Base-by-base conservation (phyloP, 2,888 invertebrate species). In the Phorcus lineatus region DNA sequence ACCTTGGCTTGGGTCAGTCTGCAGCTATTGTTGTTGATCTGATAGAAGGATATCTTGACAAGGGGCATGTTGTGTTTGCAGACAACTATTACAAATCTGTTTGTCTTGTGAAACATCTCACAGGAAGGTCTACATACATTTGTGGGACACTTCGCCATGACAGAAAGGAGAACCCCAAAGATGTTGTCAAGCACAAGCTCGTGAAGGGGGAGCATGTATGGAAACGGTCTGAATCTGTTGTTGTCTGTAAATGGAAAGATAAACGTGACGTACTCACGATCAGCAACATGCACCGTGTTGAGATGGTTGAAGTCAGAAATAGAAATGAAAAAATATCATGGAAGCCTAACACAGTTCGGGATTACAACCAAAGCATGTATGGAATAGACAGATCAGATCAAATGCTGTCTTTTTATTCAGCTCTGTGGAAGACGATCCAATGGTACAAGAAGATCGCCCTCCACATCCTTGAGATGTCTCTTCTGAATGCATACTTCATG, bases 371-470 rank as follows among this genome's bases (percentile, higher is more conserved):
- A 67, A 78, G 77, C 3, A 82, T 83, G 82, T 80, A 57, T 52
- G 66, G 78, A 53, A 80, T 83, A 40, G 80, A 83, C 66, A 62
- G 82, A 36, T 79, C 80, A 17, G 83, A 83, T 54, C 83, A 82
- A 57, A 83, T 82, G 83, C 70, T 83, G 13, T 83, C 83, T 9
- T 83, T 79, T 70, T 83, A 83, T 62, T 78, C 54, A 52, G 70
- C 81, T 24, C 81, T 81, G 7, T 28, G 70, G 19, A 82, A 82
- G 47, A 82, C 47, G 22, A 67, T 75, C 24, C 76, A 54, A 17
- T 81, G 81, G 76, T 81, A 81, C 31, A 81, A 81, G 74, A 81
- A 81, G 28, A 74, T 81, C 54, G 78, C 31, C 19, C 66, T 79
- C 28, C 67, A 81, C 28, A 54, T 77, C 52, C 52, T 82, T 6